A percentile compares a stretch with the other conserved stretches of the same genome.
These are phyloP conservation scores for Muscicapa striata DNA, from an alignment of 2,797 vertebrate genomes.

Conservation along the genomic window DNA sequence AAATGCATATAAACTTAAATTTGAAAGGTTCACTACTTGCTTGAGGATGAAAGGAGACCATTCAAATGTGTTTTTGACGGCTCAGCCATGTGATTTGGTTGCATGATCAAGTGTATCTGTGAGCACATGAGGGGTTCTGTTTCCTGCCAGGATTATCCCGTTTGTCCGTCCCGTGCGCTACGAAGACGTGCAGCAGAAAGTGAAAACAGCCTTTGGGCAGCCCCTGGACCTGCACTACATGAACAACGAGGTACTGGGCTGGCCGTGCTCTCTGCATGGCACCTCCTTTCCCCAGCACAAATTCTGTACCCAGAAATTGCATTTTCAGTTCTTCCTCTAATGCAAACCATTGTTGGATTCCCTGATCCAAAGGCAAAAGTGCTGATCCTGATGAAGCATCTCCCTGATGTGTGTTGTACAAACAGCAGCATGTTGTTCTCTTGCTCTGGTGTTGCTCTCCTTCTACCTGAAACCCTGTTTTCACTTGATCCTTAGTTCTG, in stretches of 20 bases:
- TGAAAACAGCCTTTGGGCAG: conserved; percentile 91
- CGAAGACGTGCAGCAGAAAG: conserved; percentile 94
- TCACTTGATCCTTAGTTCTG: neutral
- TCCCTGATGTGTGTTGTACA: accelerated
- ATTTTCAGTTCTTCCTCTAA: neutral
- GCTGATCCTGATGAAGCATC: neutral
- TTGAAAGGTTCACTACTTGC: neutral
- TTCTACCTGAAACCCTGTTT: neutral
- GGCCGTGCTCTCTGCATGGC: neutral
- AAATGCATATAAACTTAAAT: neutral
- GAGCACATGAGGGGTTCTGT: neutral
- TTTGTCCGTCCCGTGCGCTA: conserved; percentile 92
- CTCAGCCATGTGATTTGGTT: neutral
- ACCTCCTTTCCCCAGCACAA: neutral
- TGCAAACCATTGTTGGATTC: accelerated
- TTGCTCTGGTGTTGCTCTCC: neutral
- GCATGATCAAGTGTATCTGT: neutral
- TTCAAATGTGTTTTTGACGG: neutral
- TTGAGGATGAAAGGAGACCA: neutral
- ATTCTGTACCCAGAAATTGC: neutral
- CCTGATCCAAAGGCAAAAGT: neutral
- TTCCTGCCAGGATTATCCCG: conserved; percentile 87
- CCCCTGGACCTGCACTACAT: conserved; percentile 93
- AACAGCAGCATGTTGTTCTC: neutral
- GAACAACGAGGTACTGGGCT: conserved; percentile 91